These are phyloP conservation scores for Eulacestoma nigropectus DNA, from an alignment of 2,113 vertebrate genomes.

Conservation along the genomic window DNA sequence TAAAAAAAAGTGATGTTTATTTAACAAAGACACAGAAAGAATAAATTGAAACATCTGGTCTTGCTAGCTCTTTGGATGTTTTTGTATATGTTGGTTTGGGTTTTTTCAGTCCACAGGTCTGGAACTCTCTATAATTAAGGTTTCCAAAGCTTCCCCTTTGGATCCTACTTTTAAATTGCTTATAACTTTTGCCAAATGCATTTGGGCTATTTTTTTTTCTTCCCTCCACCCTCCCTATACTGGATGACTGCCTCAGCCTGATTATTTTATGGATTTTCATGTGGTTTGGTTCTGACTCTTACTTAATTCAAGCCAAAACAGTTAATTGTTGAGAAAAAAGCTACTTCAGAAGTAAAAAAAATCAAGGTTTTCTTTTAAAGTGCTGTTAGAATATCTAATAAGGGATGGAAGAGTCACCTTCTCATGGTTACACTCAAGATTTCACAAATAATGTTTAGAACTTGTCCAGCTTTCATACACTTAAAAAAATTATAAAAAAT, in stretches of 20 bases:
- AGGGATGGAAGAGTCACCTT: not conserved
- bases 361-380: not conserved
- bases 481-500: accelerated
- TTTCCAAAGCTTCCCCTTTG: not conserved
- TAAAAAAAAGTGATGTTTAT: not conserved
- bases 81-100: not conserved
- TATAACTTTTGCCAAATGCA: not conserved
- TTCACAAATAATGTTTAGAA: not conserved
- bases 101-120: not conserved
- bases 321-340: not conserved
- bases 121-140: not conserved
- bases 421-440: not conserved
- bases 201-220: not conserved
- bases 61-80: not conserved
- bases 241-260: not conserved
- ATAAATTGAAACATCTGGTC: not conserved
- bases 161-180: not conserved
- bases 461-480: not conserved
- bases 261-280: not conserved
- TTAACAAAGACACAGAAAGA: not conserved
- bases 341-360: not conserved
- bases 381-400: not conserved
- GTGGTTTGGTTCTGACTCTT: not conserved
- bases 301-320: not conserved
- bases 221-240: not conserved